Evolutionary conservation across 2,113 vertebrate genomes (phyloP), one percentile per base, ranked within the genome.

Genomic region (Crocuta crocuta): DNA sequence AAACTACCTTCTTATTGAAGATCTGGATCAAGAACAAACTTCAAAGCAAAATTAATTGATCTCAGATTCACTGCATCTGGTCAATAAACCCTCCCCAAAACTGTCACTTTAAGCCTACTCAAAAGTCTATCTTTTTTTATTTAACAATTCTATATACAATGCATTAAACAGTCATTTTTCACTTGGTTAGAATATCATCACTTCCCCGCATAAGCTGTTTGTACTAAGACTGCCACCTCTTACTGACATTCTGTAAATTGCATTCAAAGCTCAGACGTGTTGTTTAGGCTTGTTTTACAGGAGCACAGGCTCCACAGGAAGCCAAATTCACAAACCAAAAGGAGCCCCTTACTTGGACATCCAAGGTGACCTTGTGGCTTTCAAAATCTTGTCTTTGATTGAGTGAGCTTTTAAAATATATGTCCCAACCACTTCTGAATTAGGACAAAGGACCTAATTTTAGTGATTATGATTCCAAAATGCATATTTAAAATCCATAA

Each of bases 1-100:
- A 99, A 99, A 99, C 98, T 98, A 98, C 98, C 98, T 98, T 99
- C 98, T 98, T 92, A 98, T 97, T 98, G 98, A 98, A 98, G 98
- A 98, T 98, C 98, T 99, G 98, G 98, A 99, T 98, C 98, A 97
- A 98, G 98, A 98, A 98, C 98, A 98, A 98, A 98, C 99, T 98
- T 98, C 98, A 99, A 99, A 99, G 98, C 90, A 86, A 96, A 98
- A 98, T 98, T 98, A 99, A 98, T 98, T 98, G 98, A 98, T 98
- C 98, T 95, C 98, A 98, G 98, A 99, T 98, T 98, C 98, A 96
- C 96, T 97, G 97, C 97, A 85, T 98, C 98, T 98, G 98, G 97
- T 98, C 88, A 86, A 98, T 98, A 98, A 98, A 98, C 97, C 93
- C 97, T 97, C 97, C 98, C 82, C 81, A 94, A 98, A 98, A 94